Conservation (phyloP, 2,888 invertebrate species). For the Brachypalpus laphriformis region DNA sequence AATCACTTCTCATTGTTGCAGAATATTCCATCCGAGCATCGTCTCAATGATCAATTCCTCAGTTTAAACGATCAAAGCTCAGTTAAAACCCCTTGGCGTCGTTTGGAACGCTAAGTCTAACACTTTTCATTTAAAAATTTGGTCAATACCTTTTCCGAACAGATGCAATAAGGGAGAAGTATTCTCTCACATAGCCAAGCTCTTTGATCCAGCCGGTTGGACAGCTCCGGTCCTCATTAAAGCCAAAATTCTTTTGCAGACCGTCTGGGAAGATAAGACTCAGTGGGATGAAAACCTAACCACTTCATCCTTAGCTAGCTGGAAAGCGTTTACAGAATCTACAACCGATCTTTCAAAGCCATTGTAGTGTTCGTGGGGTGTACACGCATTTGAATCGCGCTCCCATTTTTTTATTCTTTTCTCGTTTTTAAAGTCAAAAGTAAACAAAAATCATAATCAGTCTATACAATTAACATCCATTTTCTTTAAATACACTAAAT, state of each 20-base stretch:
- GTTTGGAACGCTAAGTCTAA: conserved; percentile 38
- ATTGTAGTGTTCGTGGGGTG: no score
- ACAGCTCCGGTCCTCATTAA: conserved; percentile 9
- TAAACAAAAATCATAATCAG: no score
- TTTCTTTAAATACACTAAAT: no score
- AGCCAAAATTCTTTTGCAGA: conserved; percentile 48
- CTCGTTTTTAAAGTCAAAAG: no score
- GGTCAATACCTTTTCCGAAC: neutral
- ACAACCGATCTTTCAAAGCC: conserved; percentile 30
- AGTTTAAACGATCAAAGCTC: conserved; percentile 5
- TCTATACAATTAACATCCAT: no score
- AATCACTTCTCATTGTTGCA: conserved; percentile 9
- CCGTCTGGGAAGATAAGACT: conserved; percentile 45
- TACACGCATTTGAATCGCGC: no score
- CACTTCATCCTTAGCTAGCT: neutral
- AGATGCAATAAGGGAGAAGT: neutral
- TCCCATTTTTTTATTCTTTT: no score
- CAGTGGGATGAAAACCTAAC: conserved; percentile 23
- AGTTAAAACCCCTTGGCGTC: conserved; percentile 42
- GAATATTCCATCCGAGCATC: neutral
- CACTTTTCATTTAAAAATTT: no score
- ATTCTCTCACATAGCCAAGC: conserved; percentile 37
- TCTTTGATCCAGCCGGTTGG: conserved; percentile 39
- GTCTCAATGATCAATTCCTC: conserved; percentile 9
- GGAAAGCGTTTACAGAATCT: conserved; percentile 35